Percentiles rank a stretch among this genome's conserved stretches.
Evolutionary conservation across 2,888 invertebrate genomes (phyloP).

Genomic region (Nycteola revayana): DNA sequence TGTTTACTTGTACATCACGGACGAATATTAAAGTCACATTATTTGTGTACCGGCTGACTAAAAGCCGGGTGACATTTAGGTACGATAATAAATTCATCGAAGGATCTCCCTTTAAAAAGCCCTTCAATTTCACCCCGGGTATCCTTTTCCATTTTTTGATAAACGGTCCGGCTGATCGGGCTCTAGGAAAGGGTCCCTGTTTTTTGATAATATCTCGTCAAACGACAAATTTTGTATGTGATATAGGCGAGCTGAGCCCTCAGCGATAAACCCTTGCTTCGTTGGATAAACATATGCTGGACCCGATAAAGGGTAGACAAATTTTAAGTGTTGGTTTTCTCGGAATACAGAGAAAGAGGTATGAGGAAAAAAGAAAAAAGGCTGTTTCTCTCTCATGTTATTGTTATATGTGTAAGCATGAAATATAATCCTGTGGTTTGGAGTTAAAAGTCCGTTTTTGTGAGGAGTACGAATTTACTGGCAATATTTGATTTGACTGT

Average conservation of each 20-base stretch:
- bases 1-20: not conserved
- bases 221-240: conserved; percentile 72
- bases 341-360: too few species aligned
- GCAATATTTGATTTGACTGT: too few species aligned
- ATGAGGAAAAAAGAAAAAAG: too few species aligned
- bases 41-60: conserved; percentile 20
- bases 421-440: too few species aligned
- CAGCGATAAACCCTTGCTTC: conserved; percentile 44
- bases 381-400: too few species aligned
- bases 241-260: conserved; percentile 47
- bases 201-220: conserved; percentile 72
- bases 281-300: conserved; percentile 25
- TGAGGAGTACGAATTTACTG: too few species aligned
- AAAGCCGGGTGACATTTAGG: conserved; percentile 30
- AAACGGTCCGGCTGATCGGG: conserved; percentile 66
- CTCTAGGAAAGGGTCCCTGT: conserved; percentile 47
- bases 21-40: conserved; percentile 12
- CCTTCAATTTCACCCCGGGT: conserved; percentile 44
- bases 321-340: conserved; percentile 2
- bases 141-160: conserved; percentile 65
- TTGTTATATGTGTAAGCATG: too few species aligned
- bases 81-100: conserved; percentile 46
- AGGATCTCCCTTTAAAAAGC: conserved; percentile 42
- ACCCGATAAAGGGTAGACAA: conserved; percentile 10
- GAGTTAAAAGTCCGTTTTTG: too few species aligned